A percentile compares a stretch with the other conserved stretches of the same genome.
Conservation (phyloP, 2,797 vertebrate species). For the Syngnathus acus region DNA sequence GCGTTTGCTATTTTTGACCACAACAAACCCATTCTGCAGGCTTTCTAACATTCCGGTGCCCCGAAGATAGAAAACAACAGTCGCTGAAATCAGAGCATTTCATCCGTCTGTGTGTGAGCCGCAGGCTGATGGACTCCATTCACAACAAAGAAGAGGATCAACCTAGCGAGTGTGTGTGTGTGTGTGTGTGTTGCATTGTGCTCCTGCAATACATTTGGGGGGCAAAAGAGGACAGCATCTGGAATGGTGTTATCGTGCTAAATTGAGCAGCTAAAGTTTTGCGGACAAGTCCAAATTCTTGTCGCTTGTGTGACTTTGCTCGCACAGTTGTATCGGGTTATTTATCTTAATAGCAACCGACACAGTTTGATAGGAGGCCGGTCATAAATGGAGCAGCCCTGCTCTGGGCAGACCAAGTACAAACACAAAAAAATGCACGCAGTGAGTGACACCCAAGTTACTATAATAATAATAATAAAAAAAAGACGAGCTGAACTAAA, state of each 20-base stretch:
- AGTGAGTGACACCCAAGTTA: no score
- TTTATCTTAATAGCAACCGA: background rate
- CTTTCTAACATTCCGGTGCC: constrained; percentile 44
- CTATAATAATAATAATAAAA: no score
- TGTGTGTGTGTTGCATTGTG: constrained; percentile 17
- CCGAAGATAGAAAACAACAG: constrained; percentile 40
- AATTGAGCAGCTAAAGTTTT: constrained; percentile 12
- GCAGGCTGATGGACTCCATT: constrained; percentile 42
- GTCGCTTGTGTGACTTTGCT: background rate
- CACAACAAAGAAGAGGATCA: constrained; percentile 59
- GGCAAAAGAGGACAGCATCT: constrained; percentile 12
- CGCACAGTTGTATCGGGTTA: background rate
- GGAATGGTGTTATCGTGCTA: constrained; percentile 18
- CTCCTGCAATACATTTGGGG: constrained; percentile 19
- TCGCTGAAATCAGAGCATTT: constrained; percentile 45
- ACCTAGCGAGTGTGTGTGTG: constrained; percentile 18
- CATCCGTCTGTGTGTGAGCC: constrained; percentile 32
- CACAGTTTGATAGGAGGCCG: no score
- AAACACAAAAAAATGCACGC: no score
- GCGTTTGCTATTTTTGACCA: constrained; percentile 30
- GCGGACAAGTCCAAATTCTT: background rate
- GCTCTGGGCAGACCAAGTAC: no score
- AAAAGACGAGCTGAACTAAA: no score
- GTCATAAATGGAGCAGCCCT: no score
- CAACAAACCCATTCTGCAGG: constrained; percentile 32